Conservation (phyloP, 1,140 invertebrate genomes). For the Drosophila subpulchrella region DNA sequence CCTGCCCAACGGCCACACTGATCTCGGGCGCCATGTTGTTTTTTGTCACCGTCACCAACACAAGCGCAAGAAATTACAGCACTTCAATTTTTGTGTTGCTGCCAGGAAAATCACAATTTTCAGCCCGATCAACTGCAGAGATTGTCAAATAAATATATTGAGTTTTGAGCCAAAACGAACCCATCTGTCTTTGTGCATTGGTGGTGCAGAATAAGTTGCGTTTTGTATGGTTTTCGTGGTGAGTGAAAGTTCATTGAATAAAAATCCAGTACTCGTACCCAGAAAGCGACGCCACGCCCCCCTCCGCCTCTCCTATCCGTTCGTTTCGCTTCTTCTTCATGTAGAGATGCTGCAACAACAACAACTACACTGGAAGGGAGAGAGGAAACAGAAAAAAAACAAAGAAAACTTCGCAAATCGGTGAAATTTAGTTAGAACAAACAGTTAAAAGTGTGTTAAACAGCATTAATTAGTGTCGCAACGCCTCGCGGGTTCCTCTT, state of each 20-base stretch:
- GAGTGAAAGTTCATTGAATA: conserved; percentile 75
- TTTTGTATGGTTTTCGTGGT: conserved; percentile 70
- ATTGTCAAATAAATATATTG: conserved; percentile 66
- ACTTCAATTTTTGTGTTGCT: conserved; percentile 38
- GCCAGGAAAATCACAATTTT: conserved; percentile 55
- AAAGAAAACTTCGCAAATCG: background rate
- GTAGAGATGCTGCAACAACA: conserved; percentile 27
- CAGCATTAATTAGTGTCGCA: conserved; percentile 8
- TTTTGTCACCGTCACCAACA: conserved; percentile 11
- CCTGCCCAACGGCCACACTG: background rate
- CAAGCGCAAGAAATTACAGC: conserved; percentile 9
- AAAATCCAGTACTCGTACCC: conserved; percentile 39
- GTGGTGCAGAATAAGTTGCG: conserved; percentile 61
- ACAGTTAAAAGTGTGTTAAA: background rate
- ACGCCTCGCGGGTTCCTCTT: conserved; percentile 1
- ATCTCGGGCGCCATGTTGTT: conserved; percentile 21
- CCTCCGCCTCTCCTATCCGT: conserved; percentile 2
- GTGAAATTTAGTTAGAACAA: conserved; percentile 13
- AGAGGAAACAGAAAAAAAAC: background rate
- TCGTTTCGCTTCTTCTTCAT: conserved; percentile 13
- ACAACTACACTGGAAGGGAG: conserved; percentile 13
- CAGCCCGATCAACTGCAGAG: conserved; percentile 56
- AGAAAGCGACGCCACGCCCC: conserved; percentile 26
- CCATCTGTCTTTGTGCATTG: conserved; percentile 71
- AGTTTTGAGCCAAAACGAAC: conserved; percentile 52